Conservation (phyloP, 2,888 invertebrate species). For the Ctena decussata region DNA sequence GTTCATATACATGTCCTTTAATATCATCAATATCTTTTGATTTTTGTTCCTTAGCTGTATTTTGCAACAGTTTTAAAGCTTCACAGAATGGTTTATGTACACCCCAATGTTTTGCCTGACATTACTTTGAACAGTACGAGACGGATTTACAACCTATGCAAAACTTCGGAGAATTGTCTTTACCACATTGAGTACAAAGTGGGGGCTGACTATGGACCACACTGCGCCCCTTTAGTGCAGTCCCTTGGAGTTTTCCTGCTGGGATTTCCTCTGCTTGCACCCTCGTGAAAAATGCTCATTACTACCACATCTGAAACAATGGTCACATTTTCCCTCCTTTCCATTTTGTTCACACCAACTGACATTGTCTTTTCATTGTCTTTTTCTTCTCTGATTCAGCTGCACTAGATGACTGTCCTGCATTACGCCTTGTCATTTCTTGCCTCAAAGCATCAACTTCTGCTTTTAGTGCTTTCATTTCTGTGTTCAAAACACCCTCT, state of each 20-base stretch:
- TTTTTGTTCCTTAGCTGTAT: background rate
- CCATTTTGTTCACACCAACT: background rate
- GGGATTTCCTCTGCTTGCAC: conserved; percentile 7
- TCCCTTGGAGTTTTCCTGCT: conserved; percentile 25
- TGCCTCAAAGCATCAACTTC: background rate
- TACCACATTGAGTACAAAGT: background rate
- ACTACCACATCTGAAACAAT: conserved; percentile 35
- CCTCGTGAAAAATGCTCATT: conserved; percentile 12
- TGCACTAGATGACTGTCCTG: background rate
- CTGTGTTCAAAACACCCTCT: conserved; percentile 16
- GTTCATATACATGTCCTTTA: background rate
- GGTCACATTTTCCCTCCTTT: background rate
- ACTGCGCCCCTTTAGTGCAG: background rate
- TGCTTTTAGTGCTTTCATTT: conserved; percentile 12
- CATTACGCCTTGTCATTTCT: background rate
- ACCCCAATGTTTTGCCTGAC: background rate
- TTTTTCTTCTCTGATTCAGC: background rate
- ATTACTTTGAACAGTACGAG: background rate
- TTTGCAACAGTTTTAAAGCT: background rate
- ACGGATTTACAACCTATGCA: conserved; percentile 1
- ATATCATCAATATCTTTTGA: background rate
- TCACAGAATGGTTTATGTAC: background rate
- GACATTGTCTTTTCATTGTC: background rate
- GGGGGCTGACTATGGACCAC: conserved; percentile 7
- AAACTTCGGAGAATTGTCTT: background rate